These are phyloP conservation scores for Tromatobia lineatoria DNA, from an alignment of 2,888 invertebrate genomes.

Conservation along the genomic window DNA sequence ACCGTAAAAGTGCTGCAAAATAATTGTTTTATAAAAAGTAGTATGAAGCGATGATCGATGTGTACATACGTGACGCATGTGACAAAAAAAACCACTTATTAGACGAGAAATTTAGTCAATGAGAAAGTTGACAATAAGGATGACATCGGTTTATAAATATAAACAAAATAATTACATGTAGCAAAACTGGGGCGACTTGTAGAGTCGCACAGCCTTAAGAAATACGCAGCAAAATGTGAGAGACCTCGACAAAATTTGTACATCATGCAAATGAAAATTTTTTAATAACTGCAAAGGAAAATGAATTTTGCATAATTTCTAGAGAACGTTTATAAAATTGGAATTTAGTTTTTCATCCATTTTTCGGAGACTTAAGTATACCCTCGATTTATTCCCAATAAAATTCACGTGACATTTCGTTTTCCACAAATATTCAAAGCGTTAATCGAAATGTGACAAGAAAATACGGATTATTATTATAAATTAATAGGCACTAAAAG, in stretches of 20 bases:
- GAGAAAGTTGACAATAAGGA: conserved; percentile 5
- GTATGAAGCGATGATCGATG: conserved; percentile 44
- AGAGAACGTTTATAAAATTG: no score
- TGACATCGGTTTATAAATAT: neutral
- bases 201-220: conserved; percentile 5
- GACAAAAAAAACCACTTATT: conserved; percentile 19
- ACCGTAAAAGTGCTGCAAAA: conserved; percentile 7
- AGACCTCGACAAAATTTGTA: conserved; percentile 34
- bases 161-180: neutral
- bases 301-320: no score
- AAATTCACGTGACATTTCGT: no score
- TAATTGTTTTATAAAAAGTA: conserved; percentile 35
- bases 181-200: conserved; percentile 23
- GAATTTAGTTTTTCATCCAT: no score
- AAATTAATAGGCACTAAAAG: no score
- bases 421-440: no score
- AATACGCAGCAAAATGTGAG: conserved; percentile 49
- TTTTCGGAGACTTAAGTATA: no score
- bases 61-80: conserved; percentile 64
- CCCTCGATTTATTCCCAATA: no score
- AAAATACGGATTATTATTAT: no score
- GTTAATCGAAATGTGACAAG: no score
- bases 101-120: conserved; percentile 28
- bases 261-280: neutral
- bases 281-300: no score